Evolutionary conservation across 2,888 invertebrate species (phyloP).

Genomic region (Acleris holmiana): DNA sequence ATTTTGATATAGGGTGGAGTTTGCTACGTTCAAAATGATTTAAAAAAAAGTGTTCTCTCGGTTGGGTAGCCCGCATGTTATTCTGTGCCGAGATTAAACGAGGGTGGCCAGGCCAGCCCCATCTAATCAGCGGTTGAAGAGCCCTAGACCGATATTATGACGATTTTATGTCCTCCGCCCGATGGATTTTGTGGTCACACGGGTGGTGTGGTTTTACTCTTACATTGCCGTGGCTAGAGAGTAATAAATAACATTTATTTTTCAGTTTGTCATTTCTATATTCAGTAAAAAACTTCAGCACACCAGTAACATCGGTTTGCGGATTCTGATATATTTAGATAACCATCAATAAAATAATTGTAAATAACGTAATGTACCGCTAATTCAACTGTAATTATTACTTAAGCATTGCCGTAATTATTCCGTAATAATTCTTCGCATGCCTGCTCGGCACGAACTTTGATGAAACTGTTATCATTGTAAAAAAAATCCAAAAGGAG

Average conservation of each 20-base stretch:
- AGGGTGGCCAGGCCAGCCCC: conserved; percentile 60
- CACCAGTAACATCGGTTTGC: too few relatives aligned
- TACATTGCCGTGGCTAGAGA: background rate
- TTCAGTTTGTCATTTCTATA: background rate
- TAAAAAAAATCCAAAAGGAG: background rate
- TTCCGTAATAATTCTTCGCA: conserved; percentile 30
- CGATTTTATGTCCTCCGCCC: conserved; percentile 44
- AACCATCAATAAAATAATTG: conserved; percentile 8
- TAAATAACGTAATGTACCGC: conserved; percentile 7
- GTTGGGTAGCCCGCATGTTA: conserved; percentile 71
- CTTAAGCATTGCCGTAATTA: conserved; percentile 18
- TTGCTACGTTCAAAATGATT: conserved; percentile 39
- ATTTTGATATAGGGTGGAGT: conserved; percentile 23
- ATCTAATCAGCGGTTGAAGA: conserved; percentile 52
- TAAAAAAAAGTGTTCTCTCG: conserved; percentile 55
- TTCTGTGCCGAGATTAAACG: conserved; percentile 63
- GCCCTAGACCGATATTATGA: conserved; percentile 51
- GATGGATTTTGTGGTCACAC: conserved; percentile 30
- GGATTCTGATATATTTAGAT: too few relatives aligned
- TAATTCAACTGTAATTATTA: conserved; percentile 31
- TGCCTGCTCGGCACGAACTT: conserved; percentile 13
- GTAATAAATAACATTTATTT: conserved; percentile 2
- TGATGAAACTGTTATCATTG: conserved; percentile 3
- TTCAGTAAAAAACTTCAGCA: too few relatives aligned
- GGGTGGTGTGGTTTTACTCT: conserved; percentile 14